These are phyloP conservation scores for Anoura caudifer DNA, from an alignment of 2,113 vertebrate species.

Conservation along the genomic window DNA sequence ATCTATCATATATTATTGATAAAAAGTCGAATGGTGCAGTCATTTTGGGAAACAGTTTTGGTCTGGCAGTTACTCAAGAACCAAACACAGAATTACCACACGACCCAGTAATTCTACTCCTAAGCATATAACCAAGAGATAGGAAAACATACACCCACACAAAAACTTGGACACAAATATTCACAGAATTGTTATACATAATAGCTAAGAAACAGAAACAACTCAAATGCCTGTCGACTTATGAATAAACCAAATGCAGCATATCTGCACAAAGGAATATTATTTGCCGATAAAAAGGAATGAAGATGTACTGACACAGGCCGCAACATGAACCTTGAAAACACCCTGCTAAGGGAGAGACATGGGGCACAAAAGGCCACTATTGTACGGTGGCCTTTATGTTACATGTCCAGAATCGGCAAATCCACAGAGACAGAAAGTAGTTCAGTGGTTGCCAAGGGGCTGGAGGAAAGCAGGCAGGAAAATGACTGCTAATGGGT, in stretches of 20 bases:
- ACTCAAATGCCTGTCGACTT: neutral
- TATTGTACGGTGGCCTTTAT: neutral
- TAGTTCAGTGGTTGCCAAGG: too few species aligned
- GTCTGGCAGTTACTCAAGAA: neutral
- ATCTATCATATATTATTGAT: too few species aligned
- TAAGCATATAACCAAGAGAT: neutral
- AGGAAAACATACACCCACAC: neutral
- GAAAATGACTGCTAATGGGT: neutral
- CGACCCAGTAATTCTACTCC: neutral
- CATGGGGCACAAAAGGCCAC: neutral
- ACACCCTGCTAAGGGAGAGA: neutral
- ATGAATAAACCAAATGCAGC: neutral
- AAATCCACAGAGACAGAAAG: too few species aligned
- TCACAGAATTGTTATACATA: neutral
- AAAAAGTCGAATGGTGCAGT: too few species aligned
- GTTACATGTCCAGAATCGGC: neutral
- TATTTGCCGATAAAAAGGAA: neutral
- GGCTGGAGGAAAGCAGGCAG: too few species aligned
- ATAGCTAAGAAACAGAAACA: neutral
- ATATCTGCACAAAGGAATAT: neutral
- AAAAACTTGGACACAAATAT: neutral
- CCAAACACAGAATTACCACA: neutral
- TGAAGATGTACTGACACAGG: neutral
- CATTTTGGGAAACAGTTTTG: neutral
- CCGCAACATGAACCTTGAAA: neutral